phyloP scores from a whole-genome alignment of 2,888 invertebrate genomes.

The Eupsilia transversa region DNA sequence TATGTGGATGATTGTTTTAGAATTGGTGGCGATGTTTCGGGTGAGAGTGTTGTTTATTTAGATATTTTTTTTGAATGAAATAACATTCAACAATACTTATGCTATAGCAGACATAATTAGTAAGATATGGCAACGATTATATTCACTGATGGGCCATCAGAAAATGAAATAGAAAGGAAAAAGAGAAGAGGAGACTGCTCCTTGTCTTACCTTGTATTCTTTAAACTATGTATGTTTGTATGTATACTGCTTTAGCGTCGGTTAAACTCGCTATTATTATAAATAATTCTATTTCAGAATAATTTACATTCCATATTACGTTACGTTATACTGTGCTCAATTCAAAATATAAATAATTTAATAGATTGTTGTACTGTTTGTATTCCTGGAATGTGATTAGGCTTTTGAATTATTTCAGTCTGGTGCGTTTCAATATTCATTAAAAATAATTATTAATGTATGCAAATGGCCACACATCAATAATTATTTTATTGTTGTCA shows the following conservation, averaged over 20 bases:
- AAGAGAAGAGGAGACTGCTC: background rate
- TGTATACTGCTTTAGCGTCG: background rate
- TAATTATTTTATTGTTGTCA: too few relatives aligned
- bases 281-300: background rate
- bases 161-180: background rate
- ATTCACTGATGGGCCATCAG: background rate
- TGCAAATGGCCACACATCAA: too few relatives aligned
- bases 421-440: background rate
- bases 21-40: background rate
- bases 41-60: background rate
- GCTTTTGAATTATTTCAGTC: conserved; percentile 19
- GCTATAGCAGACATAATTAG: background rate
- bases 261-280: background rate
- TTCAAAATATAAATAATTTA: conserved; percentile 2
- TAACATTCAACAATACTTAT: background rate
- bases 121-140: background rate
- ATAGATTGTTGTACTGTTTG: conserved; percentile 4
- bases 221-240: background rate
- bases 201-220: background rate
- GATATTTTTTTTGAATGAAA: background rate
- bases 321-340: background rate
- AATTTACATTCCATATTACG: background rate
- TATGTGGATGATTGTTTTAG: conserved; percentile 35
- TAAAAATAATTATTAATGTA: background rate
- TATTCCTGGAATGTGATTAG: background rate